A percentile compares a stretch with the other conserved stretches of the same genome.
Conservation (phyloP, 2,797 vertebrate genomes). For the Siniperca scherzeri region DNA sequence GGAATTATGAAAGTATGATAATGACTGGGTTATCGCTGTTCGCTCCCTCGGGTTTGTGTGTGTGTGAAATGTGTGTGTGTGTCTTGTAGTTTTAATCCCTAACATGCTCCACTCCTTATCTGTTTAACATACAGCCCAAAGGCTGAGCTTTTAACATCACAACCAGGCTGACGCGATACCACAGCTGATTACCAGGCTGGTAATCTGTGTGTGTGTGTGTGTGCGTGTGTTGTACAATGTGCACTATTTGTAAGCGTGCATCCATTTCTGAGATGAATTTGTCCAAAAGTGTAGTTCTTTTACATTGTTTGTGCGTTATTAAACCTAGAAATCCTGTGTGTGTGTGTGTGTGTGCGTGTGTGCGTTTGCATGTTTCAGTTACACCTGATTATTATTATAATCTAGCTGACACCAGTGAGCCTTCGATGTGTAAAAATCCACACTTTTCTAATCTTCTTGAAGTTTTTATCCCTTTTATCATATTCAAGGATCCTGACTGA, state of each 20-base stretch:
- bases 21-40: slow-evolving; percentile 73
- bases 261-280: slow-evolving; percentile 27
- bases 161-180: slow-evolving; percentile 63
- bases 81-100: slow-evolving; percentile 75
- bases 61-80: slow-evolving; percentile 47
- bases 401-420: slow-evolving; percentile 36
- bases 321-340: background rate
- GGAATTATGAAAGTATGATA: slow-evolving; percentile 78
- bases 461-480: slow-evolving; percentile 40
- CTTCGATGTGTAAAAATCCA: slow-evolving; percentile 1
- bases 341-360: slow-evolving; percentile 4
- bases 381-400: slow-evolving; percentile 50
- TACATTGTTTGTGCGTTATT: background rate
- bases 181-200: slow-evolving; percentile 49
- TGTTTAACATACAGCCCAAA: slow-evolving; percentile 76
- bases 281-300: background rate
- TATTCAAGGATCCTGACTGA: slow-evolving; percentile 33
- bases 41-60: slow-evolving; percentile 58
- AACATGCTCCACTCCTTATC: slow-evolving; percentile 76
- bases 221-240: slow-evolving; percentile 10
- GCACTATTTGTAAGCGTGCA: slow-evolving; percentile 6
- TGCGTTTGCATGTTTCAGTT: slow-evolving; percentile 1
- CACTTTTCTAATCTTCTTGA: slow-evolving; percentile 46
- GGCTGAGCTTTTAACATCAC: slow-evolving; percentile 78
- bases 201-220: slow-evolving; percentile 52